These are phyloP conservation scores for Neodon shergylaensis DNA, from an alignment of 2,113 vertebrate genomes.

Conservation along the genomic window DNA sequence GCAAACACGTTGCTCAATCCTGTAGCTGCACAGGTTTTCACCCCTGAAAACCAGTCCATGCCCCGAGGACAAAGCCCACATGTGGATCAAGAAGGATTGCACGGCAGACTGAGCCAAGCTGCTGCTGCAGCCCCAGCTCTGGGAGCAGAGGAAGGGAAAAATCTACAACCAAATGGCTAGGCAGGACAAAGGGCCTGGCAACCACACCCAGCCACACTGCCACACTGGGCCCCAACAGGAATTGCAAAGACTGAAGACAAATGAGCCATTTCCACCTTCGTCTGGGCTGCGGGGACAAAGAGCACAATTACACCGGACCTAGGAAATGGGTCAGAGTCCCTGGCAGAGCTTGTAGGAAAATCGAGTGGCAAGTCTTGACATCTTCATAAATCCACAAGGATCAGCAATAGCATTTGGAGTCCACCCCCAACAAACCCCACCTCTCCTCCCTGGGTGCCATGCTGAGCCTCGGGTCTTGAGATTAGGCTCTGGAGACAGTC, in stretches of 20 bases:
- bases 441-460: not conserved
- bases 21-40: not conserved
- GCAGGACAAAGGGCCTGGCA: not conserved
- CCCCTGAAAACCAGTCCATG: slow-evolving; percentile 32
- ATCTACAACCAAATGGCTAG: not conserved
- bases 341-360: not conserved
- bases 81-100: not conserved
- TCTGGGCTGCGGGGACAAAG: not conserved
- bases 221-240: not conserved
- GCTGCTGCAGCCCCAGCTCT: not conserved
- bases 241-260: not conserved
- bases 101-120: not conserved
- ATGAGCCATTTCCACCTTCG: not conserved
- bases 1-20: not conserved
- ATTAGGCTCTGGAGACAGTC: not conserved
- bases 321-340: slow-evolving; percentile 36
- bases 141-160: not conserved
- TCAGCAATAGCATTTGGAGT: not conserved
- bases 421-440: not conserved
- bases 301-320: slow-evolving; percentile 17
- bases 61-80: slow-evolving; percentile 14
- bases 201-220: not conserved
- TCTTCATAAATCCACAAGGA: not conserved
- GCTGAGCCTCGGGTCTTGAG: not conserved
- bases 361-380: not conserved